These are phyloP conservation scores for Sciurus niger DNA, from an alignment of 2,113 vertebrate genomes.

Conservation along the genomic window DNA sequence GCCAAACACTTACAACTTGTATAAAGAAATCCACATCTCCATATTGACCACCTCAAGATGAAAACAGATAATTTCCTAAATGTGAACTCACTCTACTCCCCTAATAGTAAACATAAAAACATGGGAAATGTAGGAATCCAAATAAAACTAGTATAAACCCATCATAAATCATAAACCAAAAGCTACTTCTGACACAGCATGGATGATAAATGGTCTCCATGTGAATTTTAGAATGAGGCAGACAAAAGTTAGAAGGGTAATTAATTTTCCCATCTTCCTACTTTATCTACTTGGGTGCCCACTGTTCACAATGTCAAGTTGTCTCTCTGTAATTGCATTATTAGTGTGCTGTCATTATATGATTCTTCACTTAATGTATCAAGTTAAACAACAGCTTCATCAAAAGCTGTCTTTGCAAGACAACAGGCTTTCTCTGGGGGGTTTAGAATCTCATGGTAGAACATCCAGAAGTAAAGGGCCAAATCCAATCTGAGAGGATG, in stretches of 20 bases:
- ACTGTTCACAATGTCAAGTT: constrained; percentile 89
- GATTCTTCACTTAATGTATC: constrained; percentile 94
- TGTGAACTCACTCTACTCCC: constrained; percentile 92
- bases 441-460: constrained; percentile 97
- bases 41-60: constrained; percentile 83
- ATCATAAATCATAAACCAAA: constrained; percentile 92
- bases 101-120: constrained; percentile 92
- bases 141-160: constrained; percentile 93
- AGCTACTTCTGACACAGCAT: constrained; percentile 93
- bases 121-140: constrained; percentile 93
- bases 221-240: constrained; percentile 93
- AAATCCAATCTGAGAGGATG: constrained; percentile 97
- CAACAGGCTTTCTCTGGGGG: constrained; percentile 93
- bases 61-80: constrained; percentile 89
- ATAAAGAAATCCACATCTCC: background rate
- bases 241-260: constrained; percentile 90
- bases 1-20: background rate
- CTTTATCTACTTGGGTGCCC: constrained; percentile 91
- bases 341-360: constrained; percentile 99
- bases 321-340: constrained; percentile 99
- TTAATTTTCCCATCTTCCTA: constrained; percentile 92
- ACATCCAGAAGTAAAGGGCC: constrained; percentile 96
- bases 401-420: constrained; percentile 96
- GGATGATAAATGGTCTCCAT: constrained; percentile 93
- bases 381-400: constrained; percentile 97